A percentile compares a stretch with the other conserved stretches of the same genome.
Conservation (phyloP, 2,888 invertebrate genomes). For the Adelphocoris suturalis region DNA sequence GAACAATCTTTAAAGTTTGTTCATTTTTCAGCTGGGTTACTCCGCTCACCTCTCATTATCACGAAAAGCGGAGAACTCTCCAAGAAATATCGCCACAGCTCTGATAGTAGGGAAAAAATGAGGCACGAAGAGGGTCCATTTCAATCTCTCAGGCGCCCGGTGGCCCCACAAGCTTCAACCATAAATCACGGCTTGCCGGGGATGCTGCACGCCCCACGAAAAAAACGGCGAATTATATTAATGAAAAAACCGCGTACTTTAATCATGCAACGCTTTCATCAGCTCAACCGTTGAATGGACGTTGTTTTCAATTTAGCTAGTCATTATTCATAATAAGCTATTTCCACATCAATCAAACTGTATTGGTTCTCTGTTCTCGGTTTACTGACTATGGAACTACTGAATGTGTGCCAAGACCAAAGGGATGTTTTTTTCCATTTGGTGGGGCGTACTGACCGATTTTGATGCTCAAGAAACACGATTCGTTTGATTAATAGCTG, state of each 20-base stretch:
- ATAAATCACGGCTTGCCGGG: neutral
- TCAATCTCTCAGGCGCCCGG: constrained; percentile 3
- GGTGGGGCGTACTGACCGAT: no score
- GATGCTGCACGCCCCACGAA: neutral
- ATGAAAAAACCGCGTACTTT: constrained; percentile 19
- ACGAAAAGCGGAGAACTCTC: neutral
- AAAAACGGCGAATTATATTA: neutral
- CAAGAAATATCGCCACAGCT: neutral
- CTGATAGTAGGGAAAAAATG: neutral
- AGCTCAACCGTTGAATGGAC: neutral
- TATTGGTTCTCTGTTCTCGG: neutral
- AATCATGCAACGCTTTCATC: constrained; percentile 20
- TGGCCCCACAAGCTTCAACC: neutral
- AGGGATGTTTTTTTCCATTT: no score
- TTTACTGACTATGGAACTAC: neutral
- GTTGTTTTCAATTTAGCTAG: constrained; percentile 13
- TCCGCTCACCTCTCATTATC: neutral
- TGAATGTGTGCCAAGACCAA: no score
- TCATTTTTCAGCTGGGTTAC: neutral
- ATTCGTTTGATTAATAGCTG: no score
- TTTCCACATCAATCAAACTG: neutral
- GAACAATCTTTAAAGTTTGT: neutral
- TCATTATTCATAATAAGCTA: constrained; percentile 13
- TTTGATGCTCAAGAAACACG: no score
- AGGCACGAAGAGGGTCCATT: constrained; percentile 13